Percentiles rank a stretch among this genome's conserved stretches.
Evolutionary conservation across 2,888 invertebrate genomes (phyloP).

Genomic region (Euplexia lucipara): DNA sequence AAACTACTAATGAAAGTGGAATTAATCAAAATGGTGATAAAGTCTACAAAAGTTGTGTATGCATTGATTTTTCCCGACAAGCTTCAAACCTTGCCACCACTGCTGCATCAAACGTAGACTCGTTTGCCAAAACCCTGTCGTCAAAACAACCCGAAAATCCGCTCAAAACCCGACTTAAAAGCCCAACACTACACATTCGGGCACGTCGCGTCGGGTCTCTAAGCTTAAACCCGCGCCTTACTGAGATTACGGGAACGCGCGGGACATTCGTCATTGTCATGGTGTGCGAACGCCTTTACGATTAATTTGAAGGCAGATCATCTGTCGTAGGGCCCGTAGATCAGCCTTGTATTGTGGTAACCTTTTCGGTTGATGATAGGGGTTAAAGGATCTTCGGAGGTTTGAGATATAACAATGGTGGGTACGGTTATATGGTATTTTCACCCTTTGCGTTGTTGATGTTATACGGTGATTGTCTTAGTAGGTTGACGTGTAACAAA

Average conservation of each 20-base stretch:
- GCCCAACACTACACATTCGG: constrained; percentile 51
- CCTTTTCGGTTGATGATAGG: constrained; percentile 40
- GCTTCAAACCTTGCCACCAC: neutral
- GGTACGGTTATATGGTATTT: neutral
- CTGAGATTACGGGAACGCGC: constrained; percentile 63
- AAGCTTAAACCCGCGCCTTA: constrained; percentile 63
- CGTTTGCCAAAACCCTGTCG: neutral
- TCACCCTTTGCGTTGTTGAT: neutral
- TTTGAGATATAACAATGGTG: constrained; percentile 35
- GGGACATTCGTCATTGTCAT: constrained; percentile 75
- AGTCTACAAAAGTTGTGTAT: neutral
- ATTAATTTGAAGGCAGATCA: constrained; percentile 69
- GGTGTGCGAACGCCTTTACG: constrained; percentile 62
- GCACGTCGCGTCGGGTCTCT: constrained; percentile 54
- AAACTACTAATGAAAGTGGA: too few species aligned
- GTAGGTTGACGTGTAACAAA: too few species aligned
- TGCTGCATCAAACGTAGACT: neutral
- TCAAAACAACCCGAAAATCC: constrained; percentile 12
- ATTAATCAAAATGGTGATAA: too few species aligned
- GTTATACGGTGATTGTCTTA: neutral
- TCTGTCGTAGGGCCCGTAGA: constrained; percentile 63
- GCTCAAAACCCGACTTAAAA: constrained; percentile 29
- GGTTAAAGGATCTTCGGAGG: constrained; percentile 24
- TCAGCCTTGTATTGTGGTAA: constrained; percentile 54
- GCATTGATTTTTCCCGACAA: neutral